Conservation (phyloP, 2,888 invertebrate genomes). For the Limnephilus lunatus region DNA sequence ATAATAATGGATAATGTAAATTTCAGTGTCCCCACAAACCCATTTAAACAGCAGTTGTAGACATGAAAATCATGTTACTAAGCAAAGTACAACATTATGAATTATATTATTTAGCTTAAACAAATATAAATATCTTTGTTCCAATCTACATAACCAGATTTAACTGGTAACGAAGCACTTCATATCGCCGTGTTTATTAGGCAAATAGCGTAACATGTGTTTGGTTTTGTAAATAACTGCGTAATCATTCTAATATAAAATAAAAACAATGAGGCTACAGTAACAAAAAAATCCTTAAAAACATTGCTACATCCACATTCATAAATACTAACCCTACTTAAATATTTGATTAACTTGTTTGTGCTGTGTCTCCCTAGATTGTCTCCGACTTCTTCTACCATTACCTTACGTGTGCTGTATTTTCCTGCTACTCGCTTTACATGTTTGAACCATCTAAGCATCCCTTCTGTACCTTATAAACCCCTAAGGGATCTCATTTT, state of each 20-base stretch:
- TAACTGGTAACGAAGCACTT: conserved; percentile 10
- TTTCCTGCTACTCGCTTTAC: background rate
- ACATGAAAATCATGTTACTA: conserved; percentile 20
- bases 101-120: conserved; percentile 11
- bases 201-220: conserved; percentile 17
- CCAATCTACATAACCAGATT: conserved; percentile 12
- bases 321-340: too few relatives aligned
- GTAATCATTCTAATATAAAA: background rate
- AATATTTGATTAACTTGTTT: background rate
- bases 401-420: background rate
- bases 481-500: background rate
- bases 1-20: background rate
- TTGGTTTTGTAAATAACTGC: background rate
- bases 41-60: background rate
- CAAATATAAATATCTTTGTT: conserved; percentile 46
- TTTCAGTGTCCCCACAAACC: conserved; percentile 45
- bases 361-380: background rate
- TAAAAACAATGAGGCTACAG: background rate
- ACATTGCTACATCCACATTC: background rate
- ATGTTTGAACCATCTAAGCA: background rate
- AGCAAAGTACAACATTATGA: background rate
- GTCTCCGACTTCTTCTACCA: background rate
- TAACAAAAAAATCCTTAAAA: background rate
- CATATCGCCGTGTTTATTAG: background rate
- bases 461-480: background rate